Percentiles rank a stretch among this genome's conserved stretches.
These are phyloP conservation scores for Odocoileus virginianus DNA, from an alignment of 2,113 vertebrate genomes.

Conservation along the genomic window DNA sequence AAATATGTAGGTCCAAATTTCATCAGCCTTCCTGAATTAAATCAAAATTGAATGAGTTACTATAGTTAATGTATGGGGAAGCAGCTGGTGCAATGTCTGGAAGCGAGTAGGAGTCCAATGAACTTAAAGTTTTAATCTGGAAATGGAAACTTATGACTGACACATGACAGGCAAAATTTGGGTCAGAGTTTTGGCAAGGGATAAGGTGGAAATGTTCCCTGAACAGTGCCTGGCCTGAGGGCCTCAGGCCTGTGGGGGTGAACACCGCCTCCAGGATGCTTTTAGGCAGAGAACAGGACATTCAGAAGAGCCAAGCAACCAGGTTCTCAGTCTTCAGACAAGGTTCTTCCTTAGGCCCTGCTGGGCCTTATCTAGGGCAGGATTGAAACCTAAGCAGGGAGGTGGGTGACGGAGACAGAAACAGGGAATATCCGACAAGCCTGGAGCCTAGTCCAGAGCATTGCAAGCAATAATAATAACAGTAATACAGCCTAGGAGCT, in stretches of 20 bases:
- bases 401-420: neutral
- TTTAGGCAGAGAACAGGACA: neutral
- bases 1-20: neutral
- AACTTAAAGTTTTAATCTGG: neutral
- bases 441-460: neutral
- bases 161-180: neutral
- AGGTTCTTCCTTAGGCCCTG: neutral
- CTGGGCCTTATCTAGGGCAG: neutral
- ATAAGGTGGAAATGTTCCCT: neutral
- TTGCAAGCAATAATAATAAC: neutral
- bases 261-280: neutral
- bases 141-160: neutral
- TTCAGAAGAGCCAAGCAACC: neutral
- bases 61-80: neutral
- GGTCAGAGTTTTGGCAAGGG: neutral
- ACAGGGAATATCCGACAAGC: neutral
- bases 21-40: neutral
- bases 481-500: neutral
- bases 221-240: accelerated
- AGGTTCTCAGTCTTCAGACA: neutral
- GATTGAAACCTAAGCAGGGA: neutral
- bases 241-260: neutral
- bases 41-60: neutral
- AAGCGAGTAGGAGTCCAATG: neutral
- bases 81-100: neutral